phyloP scores from a whole-genome alignment of 2,797 vertebrate species.

The Falco columbarius region DNA sequence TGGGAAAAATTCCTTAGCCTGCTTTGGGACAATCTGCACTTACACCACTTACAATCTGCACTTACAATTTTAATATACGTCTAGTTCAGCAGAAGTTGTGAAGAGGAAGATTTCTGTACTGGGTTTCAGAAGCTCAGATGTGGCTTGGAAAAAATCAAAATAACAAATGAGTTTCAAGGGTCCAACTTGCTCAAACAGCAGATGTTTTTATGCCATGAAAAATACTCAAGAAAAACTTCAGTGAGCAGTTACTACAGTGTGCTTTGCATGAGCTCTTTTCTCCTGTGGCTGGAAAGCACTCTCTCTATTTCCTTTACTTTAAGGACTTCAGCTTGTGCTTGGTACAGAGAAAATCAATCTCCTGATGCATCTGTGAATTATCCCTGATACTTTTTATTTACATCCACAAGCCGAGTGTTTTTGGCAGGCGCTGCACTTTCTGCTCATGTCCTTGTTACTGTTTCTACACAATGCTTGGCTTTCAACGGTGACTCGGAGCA shows the following conservation, averaged over 20 bases:
- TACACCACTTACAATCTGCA: neutral
- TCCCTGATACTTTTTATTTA: neutral
- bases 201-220: neutral
- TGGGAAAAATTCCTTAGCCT: neutral
- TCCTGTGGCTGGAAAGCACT: neutral
- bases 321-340: neutral
- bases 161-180: neutral
- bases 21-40: neutral
- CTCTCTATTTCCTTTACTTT: neutral
- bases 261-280: neutral
- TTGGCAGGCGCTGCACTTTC: neutral
- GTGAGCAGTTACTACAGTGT: neutral
- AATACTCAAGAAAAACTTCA: neutral
- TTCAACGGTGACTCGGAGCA: fast-evolving
- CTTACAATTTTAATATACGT: neutral
- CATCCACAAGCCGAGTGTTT: neutral
- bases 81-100: neutral
- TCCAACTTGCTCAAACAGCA: neutral
- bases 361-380: neutral
- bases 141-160: neutral
- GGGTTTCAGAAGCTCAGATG: neutral
- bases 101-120: neutral
- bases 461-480: neutral
- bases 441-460: neutral
- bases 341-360: neutral